phyloP scores from a whole-genome alignment of 1,140 invertebrate species.

The Steinernema feltiae region DNA sequence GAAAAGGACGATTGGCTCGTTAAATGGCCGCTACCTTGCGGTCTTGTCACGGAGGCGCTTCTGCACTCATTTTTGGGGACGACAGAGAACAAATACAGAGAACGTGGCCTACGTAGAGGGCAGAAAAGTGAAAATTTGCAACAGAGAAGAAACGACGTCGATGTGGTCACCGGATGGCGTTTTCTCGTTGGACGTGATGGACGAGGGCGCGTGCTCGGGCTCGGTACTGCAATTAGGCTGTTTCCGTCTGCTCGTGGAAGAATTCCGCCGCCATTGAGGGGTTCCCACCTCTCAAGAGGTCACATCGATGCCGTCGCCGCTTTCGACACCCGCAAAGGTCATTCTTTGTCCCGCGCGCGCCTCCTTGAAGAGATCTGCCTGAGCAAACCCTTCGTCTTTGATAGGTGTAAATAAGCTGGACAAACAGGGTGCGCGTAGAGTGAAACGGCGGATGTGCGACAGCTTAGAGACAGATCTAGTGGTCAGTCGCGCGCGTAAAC shows the following conservation, averaged over 20 bases:
- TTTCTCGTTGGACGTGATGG: background rate
- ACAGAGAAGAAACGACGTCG: background rate
- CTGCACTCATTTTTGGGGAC: too few relatives aligned
- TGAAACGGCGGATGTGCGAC: background rate
- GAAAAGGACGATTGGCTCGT: too few relatives aligned
- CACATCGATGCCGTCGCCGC: constrained; percentile 3
- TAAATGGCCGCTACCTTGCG: too few relatives aligned
- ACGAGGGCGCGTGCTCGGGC: background rate
- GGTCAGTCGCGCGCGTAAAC: background rate
- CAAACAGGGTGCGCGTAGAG: background rate
- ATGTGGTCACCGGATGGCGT: background rate
- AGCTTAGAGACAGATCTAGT: background rate
- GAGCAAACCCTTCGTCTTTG: background rate
- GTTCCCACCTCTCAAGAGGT: background rate
- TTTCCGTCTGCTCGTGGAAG: background rate
- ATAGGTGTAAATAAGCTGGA: constrained; percentile 10
- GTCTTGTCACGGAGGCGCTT: too few relatives aligned
- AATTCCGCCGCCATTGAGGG: constrained; percentile 2
- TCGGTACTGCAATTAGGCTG: background rate
- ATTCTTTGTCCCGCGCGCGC: background rate
- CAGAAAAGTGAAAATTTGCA: background rate
- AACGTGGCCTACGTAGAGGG: too few relatives aligned
- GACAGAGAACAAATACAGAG: too few relatives aligned
- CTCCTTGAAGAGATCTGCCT: background rate
- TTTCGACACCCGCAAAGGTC: constrained; percentile 1